Percentiles rank a stretch among this genome's conserved stretches.
phyloP scores from a whole-genome alignment of 1,140 invertebrate genomes.

The Procambarus virginalis region DNA sequence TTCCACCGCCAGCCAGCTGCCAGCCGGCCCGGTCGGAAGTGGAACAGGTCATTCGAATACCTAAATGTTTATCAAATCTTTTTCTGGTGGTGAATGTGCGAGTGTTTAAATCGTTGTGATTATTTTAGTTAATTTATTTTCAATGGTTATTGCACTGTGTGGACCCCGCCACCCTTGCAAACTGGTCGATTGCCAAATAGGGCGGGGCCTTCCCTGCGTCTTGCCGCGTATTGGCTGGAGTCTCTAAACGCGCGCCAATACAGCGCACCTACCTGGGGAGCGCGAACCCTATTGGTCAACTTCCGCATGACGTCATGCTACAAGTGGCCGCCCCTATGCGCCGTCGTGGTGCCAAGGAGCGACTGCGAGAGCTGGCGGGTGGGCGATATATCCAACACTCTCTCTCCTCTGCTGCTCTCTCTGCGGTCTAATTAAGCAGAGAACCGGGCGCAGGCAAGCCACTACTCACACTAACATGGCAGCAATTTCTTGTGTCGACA shows the following conservation, averaged over 20 bases:
- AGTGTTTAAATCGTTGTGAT: not conserved
- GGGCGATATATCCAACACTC: conserved; percentile 20
- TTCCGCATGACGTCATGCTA: conserved; percentile 22
- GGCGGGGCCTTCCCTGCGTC: not conserved
- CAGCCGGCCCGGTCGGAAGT: not conserved
- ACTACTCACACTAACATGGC: conserved; percentile 32
- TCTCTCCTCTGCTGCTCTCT: conserved; percentile 5
- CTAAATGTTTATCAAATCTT: conserved; percentile 1
- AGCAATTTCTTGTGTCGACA: conserved; percentile 17
- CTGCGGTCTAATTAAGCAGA: conserved; percentile 49
- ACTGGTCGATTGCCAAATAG: conserved; percentile 43
- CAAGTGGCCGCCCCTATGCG: conserved; percentile 25
- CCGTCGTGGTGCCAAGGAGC: not conserved
- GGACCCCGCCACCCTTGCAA: not conserved
- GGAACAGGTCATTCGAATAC: not conserved
- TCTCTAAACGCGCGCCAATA: not conserved
- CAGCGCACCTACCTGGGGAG: conserved; percentile 3
- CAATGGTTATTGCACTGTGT: not conserved
- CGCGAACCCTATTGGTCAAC: conserved; percentile 25
- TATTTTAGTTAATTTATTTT: not conserved
- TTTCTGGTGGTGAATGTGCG: not conserved
- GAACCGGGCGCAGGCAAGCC: conserved; percentile 16
- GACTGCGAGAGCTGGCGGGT: not conserved
- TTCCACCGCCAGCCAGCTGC: not conserved
- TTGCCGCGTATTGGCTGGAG: conserved; percentile 3